These are phyloP conservation scores for Shargacucullia verbasci DNA, from an alignment of 2,888 invertebrate species.

Conservation along the genomic window DNA sequence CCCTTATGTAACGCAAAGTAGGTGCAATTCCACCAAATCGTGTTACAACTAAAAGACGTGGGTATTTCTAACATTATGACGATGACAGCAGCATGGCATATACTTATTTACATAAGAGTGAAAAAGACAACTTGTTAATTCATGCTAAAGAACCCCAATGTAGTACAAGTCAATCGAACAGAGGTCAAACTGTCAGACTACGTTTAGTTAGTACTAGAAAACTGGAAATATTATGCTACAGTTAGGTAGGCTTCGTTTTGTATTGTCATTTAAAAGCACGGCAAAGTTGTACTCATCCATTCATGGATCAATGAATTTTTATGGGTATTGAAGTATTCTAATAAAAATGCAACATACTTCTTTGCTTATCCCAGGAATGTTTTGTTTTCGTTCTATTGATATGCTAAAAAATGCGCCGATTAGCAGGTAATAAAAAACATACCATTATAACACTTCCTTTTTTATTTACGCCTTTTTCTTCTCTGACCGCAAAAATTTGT, in stretches of 20 bases:
- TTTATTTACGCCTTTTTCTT: conserved; percentile 53
- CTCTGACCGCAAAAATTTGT: conserved; percentile 68
- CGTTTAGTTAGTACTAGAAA: conserved; percentile 17
- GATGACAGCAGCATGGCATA: conserved; percentile 47
- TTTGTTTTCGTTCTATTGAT: no score
- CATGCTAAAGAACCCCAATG: conserved; percentile 29
- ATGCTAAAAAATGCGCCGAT: no score
- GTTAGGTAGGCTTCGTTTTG: no score
- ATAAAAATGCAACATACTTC: no score
- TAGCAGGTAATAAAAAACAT: no score
- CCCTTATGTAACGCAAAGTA: conserved; percentile 72
- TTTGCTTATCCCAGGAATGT: no score
- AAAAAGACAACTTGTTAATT: conserved; percentile 37
- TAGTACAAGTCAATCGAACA: neutral
- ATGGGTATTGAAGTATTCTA: no score
- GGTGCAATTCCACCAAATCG: conserved; percentile 25
- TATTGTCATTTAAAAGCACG: no score
- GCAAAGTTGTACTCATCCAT: no score
- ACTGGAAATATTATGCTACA: no score
- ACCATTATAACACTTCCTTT: neutral
- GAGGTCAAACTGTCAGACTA: conserved; percentile 16
- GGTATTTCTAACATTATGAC: conserved; percentile 34
- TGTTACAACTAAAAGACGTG: conserved; percentile 2
- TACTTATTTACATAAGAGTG: neutral
- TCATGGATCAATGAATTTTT: no score